Conservation (phyloP, 2,888 invertebrate genomes). For the Orchestes rusci region DNA sequence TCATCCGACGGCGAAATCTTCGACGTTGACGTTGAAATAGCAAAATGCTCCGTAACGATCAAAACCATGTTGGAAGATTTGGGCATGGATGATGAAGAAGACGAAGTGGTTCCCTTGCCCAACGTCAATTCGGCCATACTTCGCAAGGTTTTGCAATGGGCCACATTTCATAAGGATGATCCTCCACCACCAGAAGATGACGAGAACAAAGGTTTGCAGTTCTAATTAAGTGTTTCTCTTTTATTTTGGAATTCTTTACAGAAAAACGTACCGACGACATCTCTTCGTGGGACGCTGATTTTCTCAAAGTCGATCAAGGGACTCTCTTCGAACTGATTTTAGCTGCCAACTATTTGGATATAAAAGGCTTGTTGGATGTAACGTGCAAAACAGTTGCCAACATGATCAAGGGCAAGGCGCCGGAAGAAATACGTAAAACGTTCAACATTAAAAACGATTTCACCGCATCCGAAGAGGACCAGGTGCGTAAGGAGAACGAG, state of each 20-base stretch:
- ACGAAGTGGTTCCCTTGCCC: slow-evolving; percentile 91
- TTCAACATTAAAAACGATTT: slow-evolving; percentile 98
- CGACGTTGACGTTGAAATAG: slow-evolving; percentile 93
- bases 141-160: slow-evolving; percentile 90
- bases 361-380: slow-evolving; percentile 90
- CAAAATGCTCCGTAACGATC: slow-evolving; percentile 95
- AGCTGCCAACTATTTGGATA: slow-evolving; percentile 96
- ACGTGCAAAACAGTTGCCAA: slow-evolving; percentile 98
- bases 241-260: slow-evolving; percentile 2
- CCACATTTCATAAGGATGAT: slow-evolving; percentile 91
- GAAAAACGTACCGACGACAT: slow-evolving; percentile 99
- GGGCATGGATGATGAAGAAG: slow-evolving; percentile 87
- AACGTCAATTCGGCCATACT: slow-evolving; percentile 97
- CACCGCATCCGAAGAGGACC: slow-evolving; percentile 93
- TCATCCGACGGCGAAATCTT: slow-evolving; percentile 94
- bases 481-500: slow-evolving; percentile 93
- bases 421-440: slow-evolving; percentile 93
- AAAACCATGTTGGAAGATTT: slow-evolving; percentile 97
- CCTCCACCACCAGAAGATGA: slow-evolving; percentile 94
- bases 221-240: not conserved
- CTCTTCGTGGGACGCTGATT: slow-evolving; percentile 98
- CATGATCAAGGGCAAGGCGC: slow-evolving; percentile 98
- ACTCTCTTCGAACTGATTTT: slow-evolving; percentile 93
- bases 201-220: slow-evolving; percentile 63
- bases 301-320: slow-evolving; percentile 96